Evolutionary conservation across 1,140 invertebrate genomes (phyloP), one percentile per base, ranked within the genome.

Genomic region (Zaprionus lachaisei): DNA sequence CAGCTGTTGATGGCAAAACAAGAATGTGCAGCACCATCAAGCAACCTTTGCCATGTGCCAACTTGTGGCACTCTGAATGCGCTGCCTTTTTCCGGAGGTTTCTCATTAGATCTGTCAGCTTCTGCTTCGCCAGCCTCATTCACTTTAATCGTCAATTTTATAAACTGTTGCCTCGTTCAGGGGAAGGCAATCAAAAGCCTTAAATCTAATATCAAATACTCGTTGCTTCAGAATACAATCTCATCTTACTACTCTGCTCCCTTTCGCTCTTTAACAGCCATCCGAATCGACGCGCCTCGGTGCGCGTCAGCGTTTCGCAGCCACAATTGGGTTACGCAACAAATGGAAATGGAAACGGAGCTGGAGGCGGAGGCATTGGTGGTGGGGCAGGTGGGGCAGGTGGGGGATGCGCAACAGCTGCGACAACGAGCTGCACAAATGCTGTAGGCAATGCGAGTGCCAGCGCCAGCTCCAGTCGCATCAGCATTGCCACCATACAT

Each of bases 251-350:
- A n/a, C 17, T 15, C 22, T 20, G 26, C 28, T 41, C 20, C 9
- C n/a, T 11, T 2, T 6, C 24, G 58, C 56, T 54, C 17, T 4
- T 26, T 22, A 31, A 63, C 76, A 92, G 91, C 55, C 91, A 92
- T 79, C 91, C 91, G 14, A 92, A 92, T 78, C 87, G 91, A 66
- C 84, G 84, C 17, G 84, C 87, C 60, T 83, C 91, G 70, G 87
- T 92, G 57, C 91, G 82, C 73, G 78, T 78, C 24, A 89, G 77
- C 63, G 71, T 72, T 62, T 86, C 91, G 4, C 84, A 91, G 77
- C 84, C 91, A 31, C 91, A 92, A 80, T 79, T 92, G 73, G 79
- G 87, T 79, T 81, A 90, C 55, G 34, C 81, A 20, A 75, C 72
- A 69, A 92, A 80, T 80, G 80, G 68, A 47, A 82, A 79, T 54